Evolutionary conservation across 2,797 vertebrate genomes (phyloP).

Genomic region (Diplodus puntazzo): DNA sequence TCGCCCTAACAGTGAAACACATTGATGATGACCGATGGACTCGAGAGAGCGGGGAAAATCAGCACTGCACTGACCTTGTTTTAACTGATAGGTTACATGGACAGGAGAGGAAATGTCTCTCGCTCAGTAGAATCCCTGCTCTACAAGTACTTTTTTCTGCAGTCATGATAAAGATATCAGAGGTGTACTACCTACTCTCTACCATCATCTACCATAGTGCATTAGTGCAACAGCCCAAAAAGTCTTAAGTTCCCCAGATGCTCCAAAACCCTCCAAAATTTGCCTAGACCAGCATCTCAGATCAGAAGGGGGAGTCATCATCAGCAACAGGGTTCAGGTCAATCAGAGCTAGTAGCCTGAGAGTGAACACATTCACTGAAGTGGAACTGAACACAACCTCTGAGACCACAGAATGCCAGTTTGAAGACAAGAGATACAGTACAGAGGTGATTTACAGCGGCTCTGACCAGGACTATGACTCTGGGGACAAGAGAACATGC

Average conservation of each 20-base stretch:
- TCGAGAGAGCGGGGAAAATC: conserved; percentile 54
- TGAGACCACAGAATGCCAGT: too few species aligned
- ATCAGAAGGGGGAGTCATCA: too few species aligned
- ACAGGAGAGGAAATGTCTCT: conserved; percentile 26
- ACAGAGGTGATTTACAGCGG: too few species aligned
- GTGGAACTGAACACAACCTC: too few species aligned
- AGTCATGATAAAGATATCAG: not conserved
- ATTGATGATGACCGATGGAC: conserved; percentile 76
- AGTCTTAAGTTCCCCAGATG: not conserved
- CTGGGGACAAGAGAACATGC: too few species aligned
- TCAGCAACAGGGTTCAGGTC: too few species aligned
- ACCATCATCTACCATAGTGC: too few species aligned
- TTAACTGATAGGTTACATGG: conserved; percentile 66
- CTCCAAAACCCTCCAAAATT: not conserved
- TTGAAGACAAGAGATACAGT: too few species aligned
- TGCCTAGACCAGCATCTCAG: too few species aligned
- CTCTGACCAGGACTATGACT: too few species aligned
- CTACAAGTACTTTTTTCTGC: not conserved
- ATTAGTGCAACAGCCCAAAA: not conserved
- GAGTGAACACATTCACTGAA: too few species aligned
- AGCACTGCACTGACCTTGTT: conserved; percentile 77
- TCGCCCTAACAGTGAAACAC: conserved; percentile 54
- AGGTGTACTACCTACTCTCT: not conserved
- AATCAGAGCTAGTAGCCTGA: too few species aligned
- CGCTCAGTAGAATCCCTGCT: conserved; percentile 4